Base-by-base conservation (phyloP, 2,797 vertebrate genomes). In the Synanceia verrucosa region DNA sequence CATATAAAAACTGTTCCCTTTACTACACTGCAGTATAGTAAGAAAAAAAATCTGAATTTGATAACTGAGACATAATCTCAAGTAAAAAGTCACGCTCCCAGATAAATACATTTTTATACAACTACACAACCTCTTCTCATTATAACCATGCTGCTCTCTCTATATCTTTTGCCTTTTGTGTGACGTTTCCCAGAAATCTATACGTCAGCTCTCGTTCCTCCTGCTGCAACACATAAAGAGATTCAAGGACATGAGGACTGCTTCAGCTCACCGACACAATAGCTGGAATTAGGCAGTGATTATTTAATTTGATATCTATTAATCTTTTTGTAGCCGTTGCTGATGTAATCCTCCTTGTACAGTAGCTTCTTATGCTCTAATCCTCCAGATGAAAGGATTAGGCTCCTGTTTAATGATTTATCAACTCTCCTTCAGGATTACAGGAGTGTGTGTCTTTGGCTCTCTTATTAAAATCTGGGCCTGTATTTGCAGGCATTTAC, bases 301-400 rank as follows among this genome's bases (percentile, higher is more conserved):
- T 76, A 76, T 82, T 88, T 86, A 44, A 82, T 86, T 81, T 85
- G 75, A 79, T 86, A 77, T 85, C 77, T 86, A 70, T 82, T 75
- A 65, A 86, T 89, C 78, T 78, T 50, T 64, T 51, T 69, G 63
- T 64, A 53, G 31, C 57, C 12, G 4, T 48, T 13, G 72, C 84
- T 81, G 83, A 81, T 85, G 66, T 80, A 84, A 83, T 84, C 75
- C 75, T 76, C 51, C 63, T 51, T 62, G 70, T 29, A 29, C 48
- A 29, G 48, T 65, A 68, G 58, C 64, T 13, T 34, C 51, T 73
- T 65, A 65, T 55, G 66, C 81, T 85, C 14, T 43, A 18, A 46
- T 75, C 70, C 50, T 21, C 52, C 28, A 76, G 80, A 87, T 86
- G 79, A 91, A 81, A 83, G 79, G 77, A 81, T 82, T 69, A 84